Base-by-base conservation (phyloP, 2,888 invertebrate genomes). In the Diaperis boleti region DNA sequence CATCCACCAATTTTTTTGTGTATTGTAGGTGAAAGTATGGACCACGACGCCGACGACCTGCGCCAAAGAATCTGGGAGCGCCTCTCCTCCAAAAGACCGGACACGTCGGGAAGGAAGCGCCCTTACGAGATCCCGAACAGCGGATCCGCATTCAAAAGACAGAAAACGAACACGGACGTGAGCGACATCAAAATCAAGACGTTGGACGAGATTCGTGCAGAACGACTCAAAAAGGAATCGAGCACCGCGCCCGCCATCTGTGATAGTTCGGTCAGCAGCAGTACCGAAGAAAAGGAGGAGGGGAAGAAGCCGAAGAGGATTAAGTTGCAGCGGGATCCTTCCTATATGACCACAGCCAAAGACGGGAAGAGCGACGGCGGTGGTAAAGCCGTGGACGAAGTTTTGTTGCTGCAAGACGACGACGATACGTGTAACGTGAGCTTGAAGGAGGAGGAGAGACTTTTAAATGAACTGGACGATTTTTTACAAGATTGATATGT, bases 391-490 rank as follows among this genome's bases (percentile, higher is more conserved):
- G 59, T 74, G 15, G 79, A 80, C 42, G 79, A 80, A 59, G 70
- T 72, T 44, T 66, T 79, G 10, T 64, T 79, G 37, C 68, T 79
- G 54, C 76, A 78, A 45, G 81, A 79, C 26, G 79, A 79, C 41
- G 76, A 76, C 26, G 78, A 77, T 49, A 70, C 69, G 56, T 62
- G 69, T 3, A 72, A 72, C 56, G 74, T 77, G 35, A 73, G 69
- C 68, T 66, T 76, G 15, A 76, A 76, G 66, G 76, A 75, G 1
- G 81, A 81, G 69, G 81, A 82, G 45, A 81, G 81, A 63, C 76
- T 83, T 57, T 73, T 82, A 60, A 79, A 81, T 67, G 81, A 82
- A 66, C 80, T 82, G 52, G 82, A 83, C 70, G 75, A 78, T 60
- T 76, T 82, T 61, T 75, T 82, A 52, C 77, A 79, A 68, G 78